Evolutionary conservation across 2,888 invertebrate genomes (phyloP).

Genomic region (Exephanes ischioxanthus): DNA sequence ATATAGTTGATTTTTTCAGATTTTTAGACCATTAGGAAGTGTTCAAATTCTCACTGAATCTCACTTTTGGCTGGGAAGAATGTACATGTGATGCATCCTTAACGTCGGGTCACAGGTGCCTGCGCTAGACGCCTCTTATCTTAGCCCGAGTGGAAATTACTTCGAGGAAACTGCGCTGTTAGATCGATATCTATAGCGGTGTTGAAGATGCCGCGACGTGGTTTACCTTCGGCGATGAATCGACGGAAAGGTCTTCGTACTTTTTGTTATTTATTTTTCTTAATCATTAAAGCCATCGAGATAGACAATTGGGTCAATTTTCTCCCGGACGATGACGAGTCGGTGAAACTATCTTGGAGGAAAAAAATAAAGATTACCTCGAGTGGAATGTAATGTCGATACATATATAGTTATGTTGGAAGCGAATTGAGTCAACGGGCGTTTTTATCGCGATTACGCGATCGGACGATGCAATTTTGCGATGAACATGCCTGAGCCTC

Average conservation of each 20-base stretch:
- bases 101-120: neutral
- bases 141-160: neutral
- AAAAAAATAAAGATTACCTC: too few species aligned
- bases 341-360: too few species aligned
- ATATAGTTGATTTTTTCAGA: too few species aligned
- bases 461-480: conserved; percentile 19
- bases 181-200: neutral
- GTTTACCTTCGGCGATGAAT: neutral
- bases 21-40: too few species aligned
- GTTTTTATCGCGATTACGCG: conserved; percentile 46
- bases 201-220: neutral
- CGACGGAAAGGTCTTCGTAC: neutral
- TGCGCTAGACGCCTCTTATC: neutral
- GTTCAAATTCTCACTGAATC: too few species aligned
- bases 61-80: too few species aligned
- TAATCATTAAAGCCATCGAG: conserved; percentile 13
- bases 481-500: neutral
- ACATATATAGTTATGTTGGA: too few species aligned
- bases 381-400: neutral
- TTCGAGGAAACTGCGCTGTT: neutral
- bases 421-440: conserved; percentile 9
- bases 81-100: neutral
- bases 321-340: too few species aligned
- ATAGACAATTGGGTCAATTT: conserved; percentile 25
- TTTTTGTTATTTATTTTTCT: neutral